Conservation (phyloP, 2,797 vertebrate species). For the Acrossocheilus wenchowensis region DNA sequence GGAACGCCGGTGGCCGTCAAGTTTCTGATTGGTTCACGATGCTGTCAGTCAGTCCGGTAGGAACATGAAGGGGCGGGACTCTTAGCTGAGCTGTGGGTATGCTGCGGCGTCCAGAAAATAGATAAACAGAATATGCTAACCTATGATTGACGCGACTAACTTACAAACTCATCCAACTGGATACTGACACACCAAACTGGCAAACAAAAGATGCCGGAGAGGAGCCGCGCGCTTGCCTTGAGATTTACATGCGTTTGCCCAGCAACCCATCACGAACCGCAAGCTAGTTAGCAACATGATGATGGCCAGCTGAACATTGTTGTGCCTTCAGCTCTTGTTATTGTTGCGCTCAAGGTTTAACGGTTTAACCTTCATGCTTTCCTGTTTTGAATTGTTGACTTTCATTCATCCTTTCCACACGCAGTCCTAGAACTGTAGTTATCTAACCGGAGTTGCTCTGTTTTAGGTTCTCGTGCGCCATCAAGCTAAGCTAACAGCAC, state of each 20-base stretch:
- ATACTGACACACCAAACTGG: not conserved
- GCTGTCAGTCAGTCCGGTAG: slow-evolving; percentile 44
- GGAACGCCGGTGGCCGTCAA: not conserved
- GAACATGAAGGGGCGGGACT: slow-evolving; percentile 59
- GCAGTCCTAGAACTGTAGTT: not conserved
- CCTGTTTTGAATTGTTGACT: not conserved
- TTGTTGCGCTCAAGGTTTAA: not conserved
- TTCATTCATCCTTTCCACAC: not conserved
- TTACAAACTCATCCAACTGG: not conserved
- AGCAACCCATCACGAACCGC: slow-evolving; percentile 21
- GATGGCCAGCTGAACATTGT: slow-evolving; percentile 27
- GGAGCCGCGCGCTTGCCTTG: not conserved
- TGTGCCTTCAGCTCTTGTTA: not conserved
- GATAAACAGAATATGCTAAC: slow-evolving; percentile 45
- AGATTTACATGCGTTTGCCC: slow-evolving; percentile 52
- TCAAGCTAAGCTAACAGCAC: slow-evolving; percentile 54
- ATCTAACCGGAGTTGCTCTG: not conserved
- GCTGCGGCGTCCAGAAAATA: slow-evolving; percentile 48
- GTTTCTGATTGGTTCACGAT: slow-evolving; percentile 52
- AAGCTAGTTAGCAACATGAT: slow-evolving; percentile 59
- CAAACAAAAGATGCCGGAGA: slow-evolving; percentile 3
- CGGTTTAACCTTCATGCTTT: not conserved
- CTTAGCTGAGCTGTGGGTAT: slow-evolving; percentile 49
- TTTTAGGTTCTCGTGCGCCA: not conserved
- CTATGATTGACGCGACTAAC: not conserved